Conservation (phyloP, 2,797 vertebrate genomes). For the Propithecus deckenii region DNA sequence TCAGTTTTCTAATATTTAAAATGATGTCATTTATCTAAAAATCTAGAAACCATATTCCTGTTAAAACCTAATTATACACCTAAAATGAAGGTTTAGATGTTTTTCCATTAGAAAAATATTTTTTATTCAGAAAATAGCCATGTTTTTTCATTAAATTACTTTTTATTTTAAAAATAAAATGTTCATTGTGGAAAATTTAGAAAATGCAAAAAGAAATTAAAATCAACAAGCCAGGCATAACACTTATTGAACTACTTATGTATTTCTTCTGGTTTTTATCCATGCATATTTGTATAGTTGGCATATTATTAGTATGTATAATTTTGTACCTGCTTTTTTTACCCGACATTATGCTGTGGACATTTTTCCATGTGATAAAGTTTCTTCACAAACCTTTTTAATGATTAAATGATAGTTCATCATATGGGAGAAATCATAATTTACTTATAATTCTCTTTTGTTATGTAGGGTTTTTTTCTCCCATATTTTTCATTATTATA, state of each 20-base stretch:
- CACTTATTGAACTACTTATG: not conserved
- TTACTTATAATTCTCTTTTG: constrained; percentile 12
- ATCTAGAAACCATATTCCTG: not conserved
- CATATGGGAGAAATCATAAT: not conserved
- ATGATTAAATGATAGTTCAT: not conserved
- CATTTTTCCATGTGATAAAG: not conserved
- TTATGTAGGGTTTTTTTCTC: not conserved
- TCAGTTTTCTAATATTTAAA: constrained; percentile 3
- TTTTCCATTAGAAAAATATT: constrained; percentile 47
- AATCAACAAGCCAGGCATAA: not conserved
- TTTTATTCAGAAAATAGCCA: constrained; percentile 35
- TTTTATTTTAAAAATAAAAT: constrained; percentile 48
- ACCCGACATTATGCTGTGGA: not conserved
- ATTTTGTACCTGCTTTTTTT: not conserved
- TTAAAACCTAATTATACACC: constrained; percentile 32
- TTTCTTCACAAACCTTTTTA: constrained; percentile 12
- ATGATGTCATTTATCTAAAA: not conserved
- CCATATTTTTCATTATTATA: not conserved
- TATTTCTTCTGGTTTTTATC: not conserved
- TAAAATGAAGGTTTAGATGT: not conserved
- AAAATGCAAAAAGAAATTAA: constrained; percentile 42
- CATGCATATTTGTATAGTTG: not conserved
- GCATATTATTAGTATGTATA: not conserved
- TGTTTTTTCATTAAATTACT: constrained; percentile 5
- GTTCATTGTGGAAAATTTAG: constrained; percentile 23